These are phyloP conservation scores for Ormyrus labotus DNA, from an alignment of 2,888 invertebrate genomes.

Conservation along the genomic window DNA sequence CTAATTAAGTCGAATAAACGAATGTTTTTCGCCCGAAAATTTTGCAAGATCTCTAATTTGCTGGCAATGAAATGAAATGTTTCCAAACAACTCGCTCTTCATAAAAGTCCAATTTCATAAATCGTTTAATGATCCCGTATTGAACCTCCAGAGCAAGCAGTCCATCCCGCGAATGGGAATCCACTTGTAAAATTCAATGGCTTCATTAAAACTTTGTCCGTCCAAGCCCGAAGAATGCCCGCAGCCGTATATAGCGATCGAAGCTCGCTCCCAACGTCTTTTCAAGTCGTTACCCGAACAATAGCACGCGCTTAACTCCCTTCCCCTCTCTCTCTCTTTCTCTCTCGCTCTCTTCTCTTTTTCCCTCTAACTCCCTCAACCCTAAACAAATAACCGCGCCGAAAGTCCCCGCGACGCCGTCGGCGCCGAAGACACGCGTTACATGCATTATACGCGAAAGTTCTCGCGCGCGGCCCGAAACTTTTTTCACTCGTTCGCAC, in stretches of 20 bases:
- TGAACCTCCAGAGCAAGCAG: conserved; percentile 3
- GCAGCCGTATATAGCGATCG: neutral
- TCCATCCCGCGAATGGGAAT: conserved; percentile 18
- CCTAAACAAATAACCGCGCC: conserved; percentile 47
- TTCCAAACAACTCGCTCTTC: too few relatives aligned
- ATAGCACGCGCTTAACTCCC: neutral
- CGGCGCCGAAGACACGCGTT: conserved; percentile 32
- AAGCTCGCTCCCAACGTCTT: conserved; percentile 25
- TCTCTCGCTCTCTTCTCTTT: conserved; percentile 1
- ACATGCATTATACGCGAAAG: conserved; percentile 27
- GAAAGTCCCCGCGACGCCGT: conserved; percentile 46
- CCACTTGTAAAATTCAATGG: conserved; percentile 51
- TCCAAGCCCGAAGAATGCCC: conserved; percentile 9
- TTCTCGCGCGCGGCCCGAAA: conserved; percentile 17
- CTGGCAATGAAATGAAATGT: neutral
- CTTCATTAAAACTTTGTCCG: conserved; percentile 54
- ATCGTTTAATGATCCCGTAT: conserved; percentile 9
- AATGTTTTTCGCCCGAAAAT: neutral
- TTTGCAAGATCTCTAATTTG: too few relatives aligned
- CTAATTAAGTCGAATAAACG: too few relatives aligned
- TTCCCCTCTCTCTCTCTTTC: conserved; percentile 21
- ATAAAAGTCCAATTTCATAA: neutral
- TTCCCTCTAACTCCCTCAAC: neutral
- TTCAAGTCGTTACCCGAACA: conserved; percentile 27
- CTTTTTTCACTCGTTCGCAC: too few relatives aligned